Evolutionary conservation across 1,140 invertebrate genomes (phyloP), one percentile per base, ranked within the genome.

Genomic region (Hermatobates lingyangjiaoensis): DNA sequence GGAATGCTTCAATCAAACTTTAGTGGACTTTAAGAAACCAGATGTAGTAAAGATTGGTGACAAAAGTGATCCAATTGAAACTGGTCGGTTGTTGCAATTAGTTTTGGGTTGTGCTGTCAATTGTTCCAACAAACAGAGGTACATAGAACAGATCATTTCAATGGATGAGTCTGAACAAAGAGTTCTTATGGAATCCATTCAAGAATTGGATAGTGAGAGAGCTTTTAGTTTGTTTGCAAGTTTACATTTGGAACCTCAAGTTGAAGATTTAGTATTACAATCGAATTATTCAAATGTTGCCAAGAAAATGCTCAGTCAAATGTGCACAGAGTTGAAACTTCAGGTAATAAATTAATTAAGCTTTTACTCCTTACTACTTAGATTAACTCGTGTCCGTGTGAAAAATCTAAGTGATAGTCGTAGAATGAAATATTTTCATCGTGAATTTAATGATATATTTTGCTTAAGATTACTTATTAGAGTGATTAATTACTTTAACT

Each of bases 21-120:
- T 93, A 3, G 71, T 79, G 30, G 82, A 85, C 49, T 86, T 85
- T 59, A 71, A 76, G 7, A 78, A 80, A 64, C 88, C 88, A 15
- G 87, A 94, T 75, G 79, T 90, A 15, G 74, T 75, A 59, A 80
- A 83, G 62, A 88, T 94, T 57, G 88, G 84, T 4, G 87, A 92
- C 64, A 79, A 79, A 59, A 76, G 74, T 57, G 82, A 92, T 65
- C 63, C 71, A 18, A 65, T 72, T 24, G 87, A 95, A 66, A 63
- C 93, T 39, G 81, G 82, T 27, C 75, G 87, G 34, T 64, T 97
- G 18, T 65, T 97, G 53, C 88, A 95, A 65, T 70, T 97, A 46
- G 79, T 97, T 39, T 71, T 96, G 15, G 83, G 87, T n/a, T 92
- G 88, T 75, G 91, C 91, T 52, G 84, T 97, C 25, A 92, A 94